These are phyloP conservation scores for Ceratitis capitata DNA, from an alignment of 1,140 invertebrate genomes.

Conservation along the genomic window DNA sequence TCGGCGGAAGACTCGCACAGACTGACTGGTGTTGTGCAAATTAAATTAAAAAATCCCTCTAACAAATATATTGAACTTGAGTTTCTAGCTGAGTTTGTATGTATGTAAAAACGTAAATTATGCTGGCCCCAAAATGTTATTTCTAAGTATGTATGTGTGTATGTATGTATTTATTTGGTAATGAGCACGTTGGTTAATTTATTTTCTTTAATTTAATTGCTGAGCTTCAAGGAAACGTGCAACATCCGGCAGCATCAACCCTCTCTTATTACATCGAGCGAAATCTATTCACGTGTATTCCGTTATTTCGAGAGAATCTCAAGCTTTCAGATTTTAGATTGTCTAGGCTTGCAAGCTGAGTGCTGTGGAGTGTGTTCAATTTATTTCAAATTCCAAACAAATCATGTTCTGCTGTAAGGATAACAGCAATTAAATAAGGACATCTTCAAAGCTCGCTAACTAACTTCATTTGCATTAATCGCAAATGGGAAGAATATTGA, in stretches of 20 bases:
- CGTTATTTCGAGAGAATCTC: no score
- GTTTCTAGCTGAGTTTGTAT: neutral
- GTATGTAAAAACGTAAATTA: neutral
- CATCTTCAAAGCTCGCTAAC: neutral
- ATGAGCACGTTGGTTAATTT: conserved; percentile 15
- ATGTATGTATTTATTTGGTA: neutral
- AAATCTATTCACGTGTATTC: no score
- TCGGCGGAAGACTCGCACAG: no score
- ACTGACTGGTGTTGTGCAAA: neutral
- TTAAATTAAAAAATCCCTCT: neutral
- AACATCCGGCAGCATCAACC: neutral
- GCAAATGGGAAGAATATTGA: neutral
- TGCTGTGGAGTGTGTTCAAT: neutral
- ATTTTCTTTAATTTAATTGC: neutral
- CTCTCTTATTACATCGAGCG: neutral
- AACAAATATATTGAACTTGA: neutral
- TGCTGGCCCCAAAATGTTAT: neutral
- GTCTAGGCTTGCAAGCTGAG: neutral
- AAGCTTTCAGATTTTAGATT: no score
- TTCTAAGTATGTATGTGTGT: neutral
- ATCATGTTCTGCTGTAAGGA: neutral
- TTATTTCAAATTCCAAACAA: neutral
- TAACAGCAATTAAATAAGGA: no score
- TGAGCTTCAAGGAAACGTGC: neutral
- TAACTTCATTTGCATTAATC: neutral